Base-by-base conservation (phyloP, 2,113 vertebrate genomes). In the Corydoras sp. region DNA sequence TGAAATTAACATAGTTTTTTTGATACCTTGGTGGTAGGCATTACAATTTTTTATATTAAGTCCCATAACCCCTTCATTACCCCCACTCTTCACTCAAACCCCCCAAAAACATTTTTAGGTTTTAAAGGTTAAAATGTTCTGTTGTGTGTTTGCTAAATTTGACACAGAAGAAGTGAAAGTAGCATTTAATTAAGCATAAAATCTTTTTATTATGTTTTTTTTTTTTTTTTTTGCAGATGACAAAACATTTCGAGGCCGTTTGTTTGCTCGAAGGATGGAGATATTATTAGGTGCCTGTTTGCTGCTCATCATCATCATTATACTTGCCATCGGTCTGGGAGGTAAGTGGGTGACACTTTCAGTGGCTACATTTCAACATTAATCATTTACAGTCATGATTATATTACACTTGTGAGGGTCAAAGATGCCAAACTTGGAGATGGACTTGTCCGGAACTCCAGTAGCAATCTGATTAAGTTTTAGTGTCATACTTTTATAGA, bases 311-410 rank as follows among this genome's bases (percentile, higher is more conserved):
- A 9, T 85, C 43, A 62, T 4, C 54, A 62, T 91, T 4, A 18
- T 48, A 11, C 71, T 90, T 5, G 81, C 78, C 56, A 73, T 91
- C 7, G 88, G 89, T 4, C 78, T 90, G 2, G 89, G 89, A 81
- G 89, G 89, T 91, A 58, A 86, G 84, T 60, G 69, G 29, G 60
- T 61, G 68, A 58, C 48, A 43, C 62, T 4, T 29, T 50, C 35
- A 43, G 35, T 43, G 35, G 35, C 35, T 43, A 43, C 35, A 15
- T 12, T 56, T n/a, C 6, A 3, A 10, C 10, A 0, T 72, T 4
- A 75, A 75, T 65, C 56, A 75, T 72, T 78, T 18, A 75, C 50
- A 58, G 12, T 58, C 29, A 58, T 58, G 55, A 78, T 78, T 72
- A 75, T 63, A 72, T 75, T 75, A 61, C 73, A 65, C 65, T 49